Percentiles rank a stretch among this genome's conserved stretches.
Evolutionary conservation across 2,797 vertebrate genomes (phyloP).

Genomic region (Cryptoprocta ferox): DNA sequence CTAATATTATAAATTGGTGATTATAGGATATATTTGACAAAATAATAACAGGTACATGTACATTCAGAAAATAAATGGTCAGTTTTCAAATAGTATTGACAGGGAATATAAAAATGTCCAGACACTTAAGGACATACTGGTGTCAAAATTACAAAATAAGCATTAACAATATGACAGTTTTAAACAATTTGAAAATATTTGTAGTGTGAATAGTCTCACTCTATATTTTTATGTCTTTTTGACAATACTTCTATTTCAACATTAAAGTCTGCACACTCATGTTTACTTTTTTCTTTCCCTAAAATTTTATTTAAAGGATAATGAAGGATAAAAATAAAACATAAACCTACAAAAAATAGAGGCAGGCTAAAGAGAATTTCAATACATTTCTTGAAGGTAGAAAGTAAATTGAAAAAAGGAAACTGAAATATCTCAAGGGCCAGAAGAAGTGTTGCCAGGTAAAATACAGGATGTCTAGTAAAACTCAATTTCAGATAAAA

Average conservation of each 20-base stretch:
- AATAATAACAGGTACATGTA: background rate
- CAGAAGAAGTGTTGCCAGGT: background rate
- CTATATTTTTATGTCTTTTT: background rate
- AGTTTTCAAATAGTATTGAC: background rate
- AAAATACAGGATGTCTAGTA: background rate
- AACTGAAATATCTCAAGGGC: background rate
- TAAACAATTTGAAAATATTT: background rate
- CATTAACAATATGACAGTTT: background rate
- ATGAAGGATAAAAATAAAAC: background rate
- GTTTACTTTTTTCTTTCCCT: background rate
- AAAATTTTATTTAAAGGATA: conserved; percentile 10
- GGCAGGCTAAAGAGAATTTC: background rate
- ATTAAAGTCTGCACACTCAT: background rate
- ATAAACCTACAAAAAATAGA: background rate
- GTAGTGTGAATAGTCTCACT: background rate
- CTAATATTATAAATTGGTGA: background rate
- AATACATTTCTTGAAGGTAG: conserved; percentile 22
- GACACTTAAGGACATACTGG: background rate
- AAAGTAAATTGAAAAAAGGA: background rate
- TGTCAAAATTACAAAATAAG: background rate
- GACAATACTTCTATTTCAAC: background rate
- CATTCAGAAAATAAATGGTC: background rate
- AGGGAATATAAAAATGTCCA: background rate
- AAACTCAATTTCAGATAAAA: background rate
- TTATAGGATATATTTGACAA: background rate